Percentiles rank a stretch among this genome's conserved stretches.
Evolutionary conservation across 2,888 invertebrate genomes (phyloP).

Genomic region (Rhagonycha fulva): DNA sequence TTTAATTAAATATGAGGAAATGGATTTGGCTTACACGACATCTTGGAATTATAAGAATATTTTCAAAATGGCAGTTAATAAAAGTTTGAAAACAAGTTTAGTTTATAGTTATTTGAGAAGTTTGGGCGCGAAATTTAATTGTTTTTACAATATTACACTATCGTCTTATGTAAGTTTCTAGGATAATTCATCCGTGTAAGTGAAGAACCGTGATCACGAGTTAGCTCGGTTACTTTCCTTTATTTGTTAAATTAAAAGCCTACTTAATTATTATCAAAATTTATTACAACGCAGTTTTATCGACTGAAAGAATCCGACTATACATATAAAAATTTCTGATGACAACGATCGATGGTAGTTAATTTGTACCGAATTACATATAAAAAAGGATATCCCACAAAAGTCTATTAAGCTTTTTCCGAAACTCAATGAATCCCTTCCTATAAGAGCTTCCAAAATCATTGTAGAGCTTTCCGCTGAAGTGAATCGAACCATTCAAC

Average conservation of each 20-base stretch:
- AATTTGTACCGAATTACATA: slow-evolving; percentile 1
- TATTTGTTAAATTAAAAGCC: not conserved
- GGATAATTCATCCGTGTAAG: too few relatives aligned
- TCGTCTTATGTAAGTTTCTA: too few relatives aligned
- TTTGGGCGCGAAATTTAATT: too few relatives aligned
- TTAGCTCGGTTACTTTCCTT: not conserved
- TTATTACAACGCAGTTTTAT: not conserved
- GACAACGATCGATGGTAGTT: not conserved
- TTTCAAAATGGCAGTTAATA: too few relatives aligned
- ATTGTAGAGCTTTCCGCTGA: not conserved
- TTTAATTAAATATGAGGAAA: too few relatives aligned
- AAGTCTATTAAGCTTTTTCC: not conserved
- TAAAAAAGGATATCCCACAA: not conserved
- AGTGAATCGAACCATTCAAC: slow-evolving; percentile 4
- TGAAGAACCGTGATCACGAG: not conserved
- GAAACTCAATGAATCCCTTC: not conserved
- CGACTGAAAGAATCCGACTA: not conserved
- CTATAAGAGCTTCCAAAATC: not conserved
- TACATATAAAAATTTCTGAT: not conserved
- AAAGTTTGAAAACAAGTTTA: too few relatives aligned
- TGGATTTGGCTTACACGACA: too few relatives aligned
- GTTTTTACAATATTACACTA: too few relatives aligned
- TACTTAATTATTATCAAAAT: not conserved
- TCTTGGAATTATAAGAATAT: too few relatives aligned
- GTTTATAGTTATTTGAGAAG: too few relatives aligned